Base-by-base conservation (phyloP, 2,113 vertebrate species). In the Callospermophilus lateralis region DNA sequence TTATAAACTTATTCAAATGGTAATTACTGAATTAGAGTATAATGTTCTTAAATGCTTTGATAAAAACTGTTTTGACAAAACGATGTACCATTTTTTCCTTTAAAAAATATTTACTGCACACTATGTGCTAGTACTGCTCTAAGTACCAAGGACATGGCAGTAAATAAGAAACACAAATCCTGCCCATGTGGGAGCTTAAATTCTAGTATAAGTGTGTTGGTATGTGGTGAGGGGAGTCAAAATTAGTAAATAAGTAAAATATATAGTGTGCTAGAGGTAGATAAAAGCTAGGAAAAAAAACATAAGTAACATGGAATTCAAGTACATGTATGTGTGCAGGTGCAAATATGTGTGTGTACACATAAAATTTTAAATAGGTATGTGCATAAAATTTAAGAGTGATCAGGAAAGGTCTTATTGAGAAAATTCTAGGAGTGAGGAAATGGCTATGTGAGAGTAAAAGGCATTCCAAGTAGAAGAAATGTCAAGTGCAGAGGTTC, bases 1-100 rank as follows among this genome's bases (percentile, higher is more conserved):
- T 83, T 95, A 77, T 26, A 86, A 89, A 51, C n/a, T 87, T 95
- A 70, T 58, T 93, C 58, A 72, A 92, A 92, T 26, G 30, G 4
- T 61, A 92, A 67, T 74, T 74, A 80, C 22, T 81, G 13, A 93
- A n/a, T 48, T 24, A 81, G 65, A 53, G 30, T 53, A 87, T 67
- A 81, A 58, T 79, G 42, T 83, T 91, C 32, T 58, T 94, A 65
- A 94, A 92, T 32, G 5, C 17, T 79, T 81, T 95, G 79, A 78
- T 67, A 90, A 45, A 84, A 76, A 70, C 16, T 70, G n/a, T 86
- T 90, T 84, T 55, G 42, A 48, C n/a, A 92, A 89, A 86, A 93
- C 13, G 34, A 39, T 68, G 13, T 70, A 63, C 22, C 28, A 89
- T 63, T 93, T 28, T 92, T 37, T 92, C 72, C 34, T 76, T 84